Base-by-base conservation (phyloP, 2,888 invertebrate genomes). In the Parapristionchus giblindavisi region DNA sequence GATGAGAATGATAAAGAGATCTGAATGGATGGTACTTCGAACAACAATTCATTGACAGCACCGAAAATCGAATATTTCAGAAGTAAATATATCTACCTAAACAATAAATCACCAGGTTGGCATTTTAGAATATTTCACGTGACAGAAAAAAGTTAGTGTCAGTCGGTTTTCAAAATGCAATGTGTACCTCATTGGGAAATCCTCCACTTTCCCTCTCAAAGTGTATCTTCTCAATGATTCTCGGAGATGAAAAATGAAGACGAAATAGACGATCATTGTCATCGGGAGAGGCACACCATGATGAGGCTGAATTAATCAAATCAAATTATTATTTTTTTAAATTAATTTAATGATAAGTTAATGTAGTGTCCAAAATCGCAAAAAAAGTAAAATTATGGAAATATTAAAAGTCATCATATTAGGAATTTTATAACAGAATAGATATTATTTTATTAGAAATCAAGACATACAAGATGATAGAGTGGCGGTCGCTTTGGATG, bases 141-240 rank as follows among this genome's bases (percentile, higher is more conserved):
- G 43, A 24, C 56, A 56, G 6, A 27, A 56, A 56, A n/a, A n/a
- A n/a, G n/a, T n/a, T n/a, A n/a, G n/a, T n/a, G 51, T 51, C 14
- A 51, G 21, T 21, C 51, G 21, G 51, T 51, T 14, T 21, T 58
- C 11, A 11, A 58, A n/a, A n/a, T n/a, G n/a, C 6, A 3, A 29
- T 38, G 48, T 1, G 58, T 4, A 73, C 73, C 61, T 73, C 73
- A 24, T 60, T 73, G 24, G 73, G 73, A 36, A 73, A 61, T 61
- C 73, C 73, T 60, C 73, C 73, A 24, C 48, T 61, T 61, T 73
- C 73, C 61, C 61, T 60, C 48, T 73, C 73, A 24, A 73, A 73
- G 36, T 73, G 73, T 32, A 82, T 75, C 63, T 80, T 81, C 70
- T 81, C 81, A 24, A 83, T 77, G 65, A 81, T 77, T 74, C 72